phyloP scores from a whole-genome alignment of 2,113 vertebrate species.

The Seriola aureovittata region DNA sequence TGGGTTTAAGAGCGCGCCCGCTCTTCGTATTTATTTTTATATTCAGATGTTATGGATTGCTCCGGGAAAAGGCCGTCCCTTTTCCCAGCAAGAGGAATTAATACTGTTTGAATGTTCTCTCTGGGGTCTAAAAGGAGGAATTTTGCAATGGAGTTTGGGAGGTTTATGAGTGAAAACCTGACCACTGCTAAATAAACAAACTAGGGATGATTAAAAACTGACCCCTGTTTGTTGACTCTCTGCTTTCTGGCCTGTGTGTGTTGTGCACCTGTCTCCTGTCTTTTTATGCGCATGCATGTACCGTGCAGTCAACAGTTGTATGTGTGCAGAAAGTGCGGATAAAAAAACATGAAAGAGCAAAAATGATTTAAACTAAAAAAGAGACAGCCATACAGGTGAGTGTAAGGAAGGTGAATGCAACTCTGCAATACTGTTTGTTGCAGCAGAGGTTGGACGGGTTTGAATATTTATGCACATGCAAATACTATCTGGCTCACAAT shows the following conservation, averaged over 20 bases:
- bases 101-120: constrained; percentile 78
- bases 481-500: background rate
- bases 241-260: constrained; percentile 40
- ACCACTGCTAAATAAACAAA: constrained; percentile 75
- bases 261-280: constrained; percentile 61
- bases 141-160: constrained; percentile 55
- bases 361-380: background rate
- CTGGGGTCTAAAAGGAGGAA: constrained; percentile 63
- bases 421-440: background rate
- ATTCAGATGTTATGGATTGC: constrained; percentile 84
- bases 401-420: background rate
- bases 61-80: constrained; percentile 80
- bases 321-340: background rate
- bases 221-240: constrained; percentile 68
- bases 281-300: constrained; percentile 31
- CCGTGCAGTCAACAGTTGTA: background rate
- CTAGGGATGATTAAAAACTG: constrained; percentile 61
- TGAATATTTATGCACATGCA: constrained; percentile 11
- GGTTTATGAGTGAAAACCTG: constrained; percentile 66
- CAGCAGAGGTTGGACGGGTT: background rate
- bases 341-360: constrained; percentile 3
- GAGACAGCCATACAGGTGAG: background rate
- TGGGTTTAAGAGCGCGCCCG: constrained; percentile 60
- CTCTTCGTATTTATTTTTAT: constrained; percentile 83
- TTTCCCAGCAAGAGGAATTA: constrained; percentile 83